Conservation (phyloP, 2,797 vertebrate species). For the Rhinella marina region DNA sequence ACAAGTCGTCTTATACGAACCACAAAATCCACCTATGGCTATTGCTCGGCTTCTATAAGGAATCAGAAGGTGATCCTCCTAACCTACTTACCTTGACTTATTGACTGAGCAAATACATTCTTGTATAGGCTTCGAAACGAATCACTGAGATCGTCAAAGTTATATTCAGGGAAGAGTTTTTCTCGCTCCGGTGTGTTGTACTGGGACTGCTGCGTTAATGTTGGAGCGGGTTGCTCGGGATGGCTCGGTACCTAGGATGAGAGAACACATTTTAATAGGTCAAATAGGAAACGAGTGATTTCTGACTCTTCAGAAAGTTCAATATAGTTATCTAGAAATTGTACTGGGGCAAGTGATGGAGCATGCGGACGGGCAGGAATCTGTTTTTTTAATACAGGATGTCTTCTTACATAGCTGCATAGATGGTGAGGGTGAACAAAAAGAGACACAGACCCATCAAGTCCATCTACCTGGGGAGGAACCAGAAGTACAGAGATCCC, state of each 20-base stretch:
- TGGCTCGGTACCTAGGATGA: conserved; percentile 83
- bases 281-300: not conserved
- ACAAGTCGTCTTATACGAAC: no score
- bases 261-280: conserved; percentile 36
- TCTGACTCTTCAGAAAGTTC: not conserved
- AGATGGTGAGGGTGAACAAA: no score
- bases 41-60: no score
- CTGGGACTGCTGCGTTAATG: conserved; percentile 83
- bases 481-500: no score
- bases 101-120: conserved; percentile 93
- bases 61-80: not conserved
- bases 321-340: no score
- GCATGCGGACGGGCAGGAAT: not conserved
- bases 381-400: not conserved
- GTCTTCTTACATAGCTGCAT: no score
- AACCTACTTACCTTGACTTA: conserved; percentile 86
- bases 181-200: conserved; percentile 90
- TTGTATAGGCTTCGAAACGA: conserved; percentile 95
- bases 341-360: not conserved
- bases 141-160: conserved; percentile 95
- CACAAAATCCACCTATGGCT: no score
- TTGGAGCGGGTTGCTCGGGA: conserved; percentile 86
- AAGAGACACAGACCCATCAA: no score
- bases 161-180: conserved; percentile 87
- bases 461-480: no score